phyloP scores from a whole-genome alignment of 2,113 vertebrate species.

The Rhegmatorhina hoffmannsi region DNA sequence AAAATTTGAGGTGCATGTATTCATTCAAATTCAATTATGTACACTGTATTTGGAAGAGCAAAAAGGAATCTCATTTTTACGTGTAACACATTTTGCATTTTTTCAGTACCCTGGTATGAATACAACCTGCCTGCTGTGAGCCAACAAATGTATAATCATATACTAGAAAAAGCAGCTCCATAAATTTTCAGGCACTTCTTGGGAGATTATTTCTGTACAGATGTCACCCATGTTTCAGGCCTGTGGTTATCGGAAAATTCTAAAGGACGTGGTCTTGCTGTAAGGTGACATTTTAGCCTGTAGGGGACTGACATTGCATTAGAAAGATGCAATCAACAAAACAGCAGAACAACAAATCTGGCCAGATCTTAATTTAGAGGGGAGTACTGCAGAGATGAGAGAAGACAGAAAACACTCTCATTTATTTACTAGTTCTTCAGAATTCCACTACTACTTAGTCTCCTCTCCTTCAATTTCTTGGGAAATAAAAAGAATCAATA shows the following conservation, averaged over 20 bases:
- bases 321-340: background rate
- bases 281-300: background rate
- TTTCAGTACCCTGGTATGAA: background rate
- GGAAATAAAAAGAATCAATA: background rate
- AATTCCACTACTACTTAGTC: background rate
- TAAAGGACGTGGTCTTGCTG: background rate
- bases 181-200: background rate
- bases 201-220: background rate
- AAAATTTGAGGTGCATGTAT: background rate
- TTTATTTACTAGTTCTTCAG: background rate
- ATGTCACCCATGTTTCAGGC: background rate
- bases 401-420: background rate
- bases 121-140: background rate
- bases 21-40: background rate
- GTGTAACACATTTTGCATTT: background rate
- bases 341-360: background rate
- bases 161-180: background rate
- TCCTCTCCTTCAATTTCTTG: background rate
- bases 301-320: background rate
- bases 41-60: background rate
- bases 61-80: background rate
- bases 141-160: background rate
- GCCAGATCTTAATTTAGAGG: background rate
- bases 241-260: background rate
- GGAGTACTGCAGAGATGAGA: background rate